These are phyloP conservation scores for Lasioglossum calceatum DNA, from an alignment of 2,888 invertebrate species.

Conservation along the genomic window DNA sequence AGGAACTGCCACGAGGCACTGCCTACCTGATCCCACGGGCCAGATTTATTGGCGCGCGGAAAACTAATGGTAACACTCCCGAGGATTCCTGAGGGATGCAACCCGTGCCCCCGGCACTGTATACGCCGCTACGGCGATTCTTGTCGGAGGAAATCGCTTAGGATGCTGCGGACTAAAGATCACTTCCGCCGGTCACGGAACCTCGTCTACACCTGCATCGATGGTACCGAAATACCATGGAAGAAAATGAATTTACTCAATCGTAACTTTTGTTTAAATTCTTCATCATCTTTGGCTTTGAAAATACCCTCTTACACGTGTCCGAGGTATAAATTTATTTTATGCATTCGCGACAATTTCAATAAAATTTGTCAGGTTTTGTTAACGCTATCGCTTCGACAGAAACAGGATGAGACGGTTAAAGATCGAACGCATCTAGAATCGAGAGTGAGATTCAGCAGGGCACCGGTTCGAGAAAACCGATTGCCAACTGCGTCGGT, in stretches of 20 bases:
- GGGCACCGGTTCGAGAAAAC: neutral
- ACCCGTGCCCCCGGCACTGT: neutral
- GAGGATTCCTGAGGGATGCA: constrained; percentile 46
- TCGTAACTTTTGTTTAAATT: too few relatives aligned
- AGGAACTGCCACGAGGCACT: constrained; percentile 73
- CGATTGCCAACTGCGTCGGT: neutral
- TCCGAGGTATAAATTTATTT: too few relatives aligned
- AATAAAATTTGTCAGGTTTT: neutral
- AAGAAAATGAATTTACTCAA: neutral
- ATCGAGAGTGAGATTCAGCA: neutral
- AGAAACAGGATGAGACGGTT: neutral
- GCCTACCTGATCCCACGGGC: constrained; percentile 74
- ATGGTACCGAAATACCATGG: neutral
- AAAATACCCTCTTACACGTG: too few relatives aligned
- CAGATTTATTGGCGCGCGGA: constrained; percentile 79
- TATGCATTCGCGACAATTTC: too few relatives aligned
- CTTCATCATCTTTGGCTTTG: too few relatives aligned
- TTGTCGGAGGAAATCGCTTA: neutral
- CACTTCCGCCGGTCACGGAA: neutral
- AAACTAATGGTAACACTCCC: constrained; percentile 76
- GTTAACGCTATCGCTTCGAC: neutral
- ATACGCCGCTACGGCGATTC: neutral
- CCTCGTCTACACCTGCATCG: neutral
- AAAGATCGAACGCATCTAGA: neutral
- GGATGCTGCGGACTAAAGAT: neutral